Evolutionary conservation across 2,797 vertebrate species (phyloP).

Genomic region (Chaunax sp.): DNA sequence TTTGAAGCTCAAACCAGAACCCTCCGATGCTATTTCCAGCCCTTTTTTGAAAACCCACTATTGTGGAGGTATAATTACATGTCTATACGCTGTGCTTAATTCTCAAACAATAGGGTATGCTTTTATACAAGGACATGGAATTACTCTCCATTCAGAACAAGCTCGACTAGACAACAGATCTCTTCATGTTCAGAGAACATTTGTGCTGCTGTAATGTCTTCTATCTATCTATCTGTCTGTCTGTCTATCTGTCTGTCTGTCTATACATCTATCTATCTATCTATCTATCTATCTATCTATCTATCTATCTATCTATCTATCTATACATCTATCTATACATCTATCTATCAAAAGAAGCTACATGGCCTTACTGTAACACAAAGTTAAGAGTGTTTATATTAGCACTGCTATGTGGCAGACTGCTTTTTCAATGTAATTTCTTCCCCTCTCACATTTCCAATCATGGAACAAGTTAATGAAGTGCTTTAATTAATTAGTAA

Average conservation of each 20-base stretch:
- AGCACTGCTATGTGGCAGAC: slow-evolving; percentile 39
- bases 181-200: slow-evolving; percentile 66
- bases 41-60: slow-evolving; percentile 82
- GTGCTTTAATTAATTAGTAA: slow-evolving; percentile 63
- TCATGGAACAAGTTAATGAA: slow-evolving; percentile 59
- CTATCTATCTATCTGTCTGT: too few relatives aligned
- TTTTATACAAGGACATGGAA: slow-evolving; percentile 83
- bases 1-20: slow-evolving; percentile 82
- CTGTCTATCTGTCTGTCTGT: slow-evolving; percentile 18
- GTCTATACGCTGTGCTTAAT: slow-evolving; percentile 85
- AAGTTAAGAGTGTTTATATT: slow-evolving; percentile 23
- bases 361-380: slow-evolving; percentile 33
- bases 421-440: slow-evolving; percentile 25
- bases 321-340: neutral
- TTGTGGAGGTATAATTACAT: slow-evolving; percentile 87
- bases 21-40: slow-evolving; percentile 83
- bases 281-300: neutral
- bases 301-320: slow-evolving; percentile 12
- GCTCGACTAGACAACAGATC: slow-evolving; percentile 70
- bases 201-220: slow-evolving; percentile 57
- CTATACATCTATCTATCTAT: neutral
- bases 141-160: slow-evolving; percentile 78
- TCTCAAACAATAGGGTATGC: slow-evolving; percentile 88
- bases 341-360: slow-evolving; percentile 46
- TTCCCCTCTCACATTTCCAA: slow-evolving; percentile 25